A percentile compares a stretch with the other conserved stretches of the same genome.
Conservation (phyloP, 2,888 invertebrate species). For the Stegophylla sp. region DNA sequence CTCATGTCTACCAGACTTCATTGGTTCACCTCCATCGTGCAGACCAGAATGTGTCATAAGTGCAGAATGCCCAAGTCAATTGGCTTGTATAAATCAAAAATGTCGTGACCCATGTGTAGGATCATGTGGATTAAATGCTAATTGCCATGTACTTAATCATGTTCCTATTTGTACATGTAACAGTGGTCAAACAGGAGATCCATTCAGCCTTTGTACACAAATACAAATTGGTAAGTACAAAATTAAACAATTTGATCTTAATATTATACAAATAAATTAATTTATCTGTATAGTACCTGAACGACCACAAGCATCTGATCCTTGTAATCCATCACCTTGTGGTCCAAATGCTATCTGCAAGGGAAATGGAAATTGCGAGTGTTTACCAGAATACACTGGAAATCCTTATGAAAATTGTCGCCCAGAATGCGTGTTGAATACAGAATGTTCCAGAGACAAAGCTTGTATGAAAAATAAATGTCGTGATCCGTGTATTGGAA, state of each 20-base stretch:
- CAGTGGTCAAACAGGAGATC: conserved; percentile 73
- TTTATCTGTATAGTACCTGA: conserved; percentile 63
- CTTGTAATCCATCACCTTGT: conserved; percentile 67
- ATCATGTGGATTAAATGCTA: conserved; percentile 73
- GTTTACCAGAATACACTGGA: conserved; percentile 65
- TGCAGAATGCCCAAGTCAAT: conserved; percentile 66
- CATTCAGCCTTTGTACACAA: conserved; percentile 72
- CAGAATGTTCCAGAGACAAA: conserved; percentile 65
- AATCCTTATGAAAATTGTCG: conserved; percentile 66
- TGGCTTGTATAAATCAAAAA: conserved; percentile 74
- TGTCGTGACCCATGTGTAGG: conserved; percentile 76
- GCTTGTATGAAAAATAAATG: conserved; percentile 66
- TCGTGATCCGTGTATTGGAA: conserved; percentile 65
- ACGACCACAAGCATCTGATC: conserved; percentile 62
- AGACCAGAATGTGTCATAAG: conserved; percentile 73
- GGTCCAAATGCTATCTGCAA: conserved; percentile 68
- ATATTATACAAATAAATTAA: background rate
- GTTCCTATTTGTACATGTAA: conserved; percentile 77
- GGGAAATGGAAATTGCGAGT: conserved; percentile 64
- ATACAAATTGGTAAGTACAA: conserved; percentile 64
- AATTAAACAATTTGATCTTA: background rate
- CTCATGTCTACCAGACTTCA: conserved; percentile 74
- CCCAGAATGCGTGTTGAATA: conserved; percentile 66
- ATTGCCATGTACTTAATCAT: conserved; percentile 76
- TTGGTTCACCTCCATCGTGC: conserved; percentile 79